Percentiles rank a stretch among this genome's conserved stretches.
Conservation (phyloP, 2,113 vertebrate species). For the Monarcha castaneiventris region DNA sequence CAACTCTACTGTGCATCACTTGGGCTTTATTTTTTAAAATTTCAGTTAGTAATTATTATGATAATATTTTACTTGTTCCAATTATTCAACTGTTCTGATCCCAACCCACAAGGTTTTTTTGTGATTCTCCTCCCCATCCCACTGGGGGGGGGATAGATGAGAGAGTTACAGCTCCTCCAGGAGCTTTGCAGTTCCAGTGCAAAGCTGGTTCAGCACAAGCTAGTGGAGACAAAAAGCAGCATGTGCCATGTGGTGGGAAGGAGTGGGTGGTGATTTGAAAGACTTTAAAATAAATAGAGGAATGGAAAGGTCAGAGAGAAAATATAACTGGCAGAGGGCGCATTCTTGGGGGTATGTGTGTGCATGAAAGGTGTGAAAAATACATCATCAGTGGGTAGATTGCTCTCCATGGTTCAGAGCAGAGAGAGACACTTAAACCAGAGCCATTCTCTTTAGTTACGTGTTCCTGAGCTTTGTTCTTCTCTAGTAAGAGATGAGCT, state of each 20-base stretch:
- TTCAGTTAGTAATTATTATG: no score
- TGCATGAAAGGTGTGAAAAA: background rate
- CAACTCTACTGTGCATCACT: background rate
- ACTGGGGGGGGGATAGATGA: background rate
- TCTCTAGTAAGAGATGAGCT: background rate
- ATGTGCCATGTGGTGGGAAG: background rate
- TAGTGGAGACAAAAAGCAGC: background rate
- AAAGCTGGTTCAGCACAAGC: background rate
- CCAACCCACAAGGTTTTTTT: background rate
- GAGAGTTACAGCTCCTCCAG: background rate
- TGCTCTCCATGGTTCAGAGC: background rate
- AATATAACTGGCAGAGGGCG: background rate
- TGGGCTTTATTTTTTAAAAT: background rate
- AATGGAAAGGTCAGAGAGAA: background rate
- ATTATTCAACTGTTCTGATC: background rate
- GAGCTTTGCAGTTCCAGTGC: background rate
- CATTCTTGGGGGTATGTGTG: background rate
- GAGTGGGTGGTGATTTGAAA: background rate
- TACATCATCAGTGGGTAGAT: background rate
- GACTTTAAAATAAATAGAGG: background rate
- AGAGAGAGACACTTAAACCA: background rate
- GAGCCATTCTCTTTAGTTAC: background rate
- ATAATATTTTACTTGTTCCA: background rate
- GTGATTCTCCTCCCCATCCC: background rate
- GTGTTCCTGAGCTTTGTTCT: background rate